Evolutionary conservation across 2,113 vertebrate species (phyloP), one percentile per base, ranked within the genome.

Genomic region (Bothrops jararaca): DNA sequence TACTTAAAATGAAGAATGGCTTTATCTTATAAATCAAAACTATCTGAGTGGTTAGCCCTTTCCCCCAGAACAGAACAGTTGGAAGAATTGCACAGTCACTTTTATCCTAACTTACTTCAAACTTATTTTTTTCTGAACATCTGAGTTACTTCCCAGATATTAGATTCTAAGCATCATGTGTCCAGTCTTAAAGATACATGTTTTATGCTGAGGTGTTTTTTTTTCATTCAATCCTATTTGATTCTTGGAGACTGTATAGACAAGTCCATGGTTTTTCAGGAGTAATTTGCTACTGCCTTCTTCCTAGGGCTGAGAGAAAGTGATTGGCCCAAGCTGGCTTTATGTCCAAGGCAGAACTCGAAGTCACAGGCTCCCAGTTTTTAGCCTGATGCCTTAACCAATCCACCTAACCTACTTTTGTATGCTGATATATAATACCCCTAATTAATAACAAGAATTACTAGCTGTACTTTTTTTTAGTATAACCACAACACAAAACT

Each of bases 101-200:
- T 94, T 74, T 69, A 86, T 53, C 39, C 87, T 85, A 42, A 39
- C 13, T 85, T 85, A 57, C 29, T 85, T 85, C 64, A 85, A 58
- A 89, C 9, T 90, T 39, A 94, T 95, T 94, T 22, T 13, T 0
- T 18, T 92, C 95, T 93, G 89, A 52, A 95, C 3, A 94, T n/a
- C n/a, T n/a, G n/a, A n/a, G n/a, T 88, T 93, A 85, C 57, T 95
- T 87, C 92, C 92, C 54, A 93, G 89, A 88, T 42, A 60, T 1
- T 91, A 92, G 34, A 39, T 29, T 89, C 85, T 95, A 92, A 85
- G 56, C n/a, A 86, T 90, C 74, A 42, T 57, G 56, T 20, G 60
- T 45, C 90, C 13, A 95, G 96, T 97, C 95, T 96, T 45, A 94
- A 92, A 94, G 94, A 90, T 96, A 96, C 92, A 94, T 97, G 94